These are phyloP conservation scores for Champsocephalus esox DNA, from an alignment of 2,797 vertebrate genomes.

Conservation along the genomic window DNA sequence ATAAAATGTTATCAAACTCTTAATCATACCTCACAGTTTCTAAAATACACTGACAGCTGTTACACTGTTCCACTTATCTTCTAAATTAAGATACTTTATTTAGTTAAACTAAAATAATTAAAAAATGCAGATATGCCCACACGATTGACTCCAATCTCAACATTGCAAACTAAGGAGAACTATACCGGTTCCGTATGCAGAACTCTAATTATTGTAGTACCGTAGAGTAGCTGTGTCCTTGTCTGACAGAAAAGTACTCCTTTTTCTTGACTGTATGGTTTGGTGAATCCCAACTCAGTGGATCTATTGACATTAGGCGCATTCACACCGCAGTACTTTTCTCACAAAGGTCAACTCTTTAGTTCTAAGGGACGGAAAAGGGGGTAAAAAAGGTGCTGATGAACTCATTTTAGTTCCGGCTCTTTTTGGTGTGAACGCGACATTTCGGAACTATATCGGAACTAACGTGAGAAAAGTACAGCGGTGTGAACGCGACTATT, in stretches of 20 bases:
- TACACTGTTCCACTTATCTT: constrained; percentile 12
- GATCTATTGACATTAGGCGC: constrained; percentile 22
- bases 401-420: no score
- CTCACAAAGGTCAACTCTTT: no score
- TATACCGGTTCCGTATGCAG: neutral
- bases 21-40: constrained; percentile 7
- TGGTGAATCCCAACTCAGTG: constrained; percentile 28
- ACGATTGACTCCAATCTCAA: constrained; percentile 27
- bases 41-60: constrained; percentile 8
- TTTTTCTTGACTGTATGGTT: constrained; percentile 35
- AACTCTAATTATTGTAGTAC: neutral
- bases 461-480: no score
- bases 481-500: neutral
- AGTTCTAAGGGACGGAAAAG: no score
- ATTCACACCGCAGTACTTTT: no score
- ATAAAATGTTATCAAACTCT: constrained; percentile 17
- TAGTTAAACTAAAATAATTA: neutral
- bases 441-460: no score
- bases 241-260: constrained; percentile 32
- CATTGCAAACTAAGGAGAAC: neutral
- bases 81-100: neutral
- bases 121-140: constrained; percentile 9
- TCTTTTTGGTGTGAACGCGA: no score
- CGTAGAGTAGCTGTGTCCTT: neutral
- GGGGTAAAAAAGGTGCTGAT: no score